Evolutionary conservation across 2,113 vertebrate species (phyloP).

Genomic region (Coturnix japonica): DNA sequence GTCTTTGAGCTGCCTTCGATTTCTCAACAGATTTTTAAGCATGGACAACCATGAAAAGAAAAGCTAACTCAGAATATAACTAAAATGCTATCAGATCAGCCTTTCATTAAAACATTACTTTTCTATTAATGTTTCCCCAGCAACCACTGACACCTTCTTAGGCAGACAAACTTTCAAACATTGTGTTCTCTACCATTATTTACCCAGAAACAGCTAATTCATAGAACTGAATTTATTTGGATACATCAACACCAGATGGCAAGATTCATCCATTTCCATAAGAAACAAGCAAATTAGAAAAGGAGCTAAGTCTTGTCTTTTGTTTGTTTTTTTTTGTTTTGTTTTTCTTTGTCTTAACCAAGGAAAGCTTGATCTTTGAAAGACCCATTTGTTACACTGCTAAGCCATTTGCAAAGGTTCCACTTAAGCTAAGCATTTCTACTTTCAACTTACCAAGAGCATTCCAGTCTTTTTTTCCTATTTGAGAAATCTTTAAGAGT

Average conservation of each 20-base stretch:
- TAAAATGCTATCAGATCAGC: background rate
- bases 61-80: background rate
- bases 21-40: background rate
- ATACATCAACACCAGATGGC: background rate
- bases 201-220: background rate
- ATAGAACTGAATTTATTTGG: background rate
- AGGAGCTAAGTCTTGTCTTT: background rate
- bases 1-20: background rate
- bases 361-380: background rate
- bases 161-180: background rate
- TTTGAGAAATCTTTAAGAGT: background rate
- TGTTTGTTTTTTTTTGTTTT: background rate
- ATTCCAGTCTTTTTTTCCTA: background rate
- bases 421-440: background rate
- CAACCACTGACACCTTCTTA: background rate
- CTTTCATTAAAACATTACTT: background rate
- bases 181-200: background rate
- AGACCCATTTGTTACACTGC: background rate
- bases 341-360: background rate
- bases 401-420: background rate
- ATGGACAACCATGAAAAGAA: background rate
- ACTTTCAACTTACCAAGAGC: constrained; percentile 8
- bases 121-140: background rate
- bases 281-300: background rate
- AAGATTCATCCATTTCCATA: background rate